Percentiles rank a stretch among this genome's conserved stretches.
These are phyloP conservation scores for Drosophila lacicola DNA, from an alignment of 2,888 invertebrate genomes.

Conservation along the genomic window DNA sequence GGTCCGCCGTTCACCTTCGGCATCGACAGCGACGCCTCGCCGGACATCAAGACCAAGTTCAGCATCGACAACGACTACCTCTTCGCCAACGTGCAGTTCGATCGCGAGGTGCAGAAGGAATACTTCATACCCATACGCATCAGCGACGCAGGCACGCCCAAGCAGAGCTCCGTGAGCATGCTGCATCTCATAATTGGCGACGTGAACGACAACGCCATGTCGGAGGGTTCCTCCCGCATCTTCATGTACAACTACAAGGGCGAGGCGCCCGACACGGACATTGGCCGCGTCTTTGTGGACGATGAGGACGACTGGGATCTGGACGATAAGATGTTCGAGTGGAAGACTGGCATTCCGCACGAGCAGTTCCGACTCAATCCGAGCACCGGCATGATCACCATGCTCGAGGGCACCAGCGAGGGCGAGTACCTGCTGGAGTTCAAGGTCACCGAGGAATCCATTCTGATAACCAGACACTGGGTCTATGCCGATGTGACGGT, in stretches of 20 bases:
- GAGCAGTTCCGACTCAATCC: constrained; percentile 90
- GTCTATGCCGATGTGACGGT: constrained; percentile 95
- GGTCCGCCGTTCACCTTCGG: constrained; percentile 93
- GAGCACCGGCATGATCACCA: constrained; percentile 94
- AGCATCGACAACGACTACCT: constrained; percentile 89
- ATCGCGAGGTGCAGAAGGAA: constrained; percentile 94
- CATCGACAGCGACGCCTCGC: constrained; percentile 86
- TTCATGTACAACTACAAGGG: constrained; percentile 98
- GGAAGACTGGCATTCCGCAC: constrained; percentile 86
- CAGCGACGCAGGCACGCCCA: constrained; percentile 92
- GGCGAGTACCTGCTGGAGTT: constrained; percentile 92
- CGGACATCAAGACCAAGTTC: constrained; percentile 90
- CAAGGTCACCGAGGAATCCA: constrained; percentile 89
- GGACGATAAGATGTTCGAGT: constrained; percentile 94
- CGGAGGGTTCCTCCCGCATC: constrained; percentile 94
- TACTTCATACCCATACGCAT: constrained; percentile 96
- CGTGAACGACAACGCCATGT: constrained; percentile 96
- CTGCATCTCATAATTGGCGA: constrained; percentile 97
- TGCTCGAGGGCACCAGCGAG: constrained; percentile 91
- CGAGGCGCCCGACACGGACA: constrained; percentile 91
- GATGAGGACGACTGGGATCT: constrained; percentile 99
- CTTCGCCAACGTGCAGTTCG: constrained; percentile 91
- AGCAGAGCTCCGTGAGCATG: constrained; percentile 91
- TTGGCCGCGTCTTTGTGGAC: constrained; percentile 94
- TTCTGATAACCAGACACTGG: constrained; percentile 87